A percentile compares a stretch with the other conserved stretches of the same genome.
phyloP scores from a whole-genome alignment of 2,113 vertebrate species.

The Elanus axillaris region DNA sequence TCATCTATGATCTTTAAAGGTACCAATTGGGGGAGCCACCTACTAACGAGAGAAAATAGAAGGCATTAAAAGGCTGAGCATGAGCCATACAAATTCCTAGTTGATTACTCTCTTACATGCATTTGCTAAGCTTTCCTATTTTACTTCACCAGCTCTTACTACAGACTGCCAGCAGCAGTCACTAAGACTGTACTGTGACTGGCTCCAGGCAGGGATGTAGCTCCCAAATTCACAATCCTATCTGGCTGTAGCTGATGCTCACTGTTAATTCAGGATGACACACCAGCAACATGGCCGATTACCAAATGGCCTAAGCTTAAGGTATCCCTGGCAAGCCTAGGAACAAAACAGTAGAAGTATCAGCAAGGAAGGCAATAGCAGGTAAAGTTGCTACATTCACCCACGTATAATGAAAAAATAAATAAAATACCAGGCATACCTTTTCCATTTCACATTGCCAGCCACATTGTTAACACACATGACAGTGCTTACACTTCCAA shows the following conservation, averaged over 20 bases:
- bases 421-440: background rate
- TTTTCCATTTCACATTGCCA: background rate
- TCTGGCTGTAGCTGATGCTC: background rate
- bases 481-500: background rate
- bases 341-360: background rate
- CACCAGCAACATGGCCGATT: background rate
- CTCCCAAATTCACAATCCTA: background rate
- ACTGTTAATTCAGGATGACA: background rate
- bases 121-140: background rate
- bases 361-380: background rate
- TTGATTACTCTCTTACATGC: background rate
- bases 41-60: background rate
- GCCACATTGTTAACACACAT: background rate
- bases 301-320: background rate
- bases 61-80: background rate
- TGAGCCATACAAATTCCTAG: background rate
- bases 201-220: background rate
- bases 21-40: constrained; percentile 7
- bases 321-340: background rate
- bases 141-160: background rate
- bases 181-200: background rate
- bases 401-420: background rate
- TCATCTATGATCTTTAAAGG: constrained; percentile 11
- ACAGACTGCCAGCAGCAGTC: background rate
- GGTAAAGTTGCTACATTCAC: background rate